Evolutionary conservation across 2,888 invertebrate species (phyloP).

Genomic region (Cerastoderma edule): DNA sequence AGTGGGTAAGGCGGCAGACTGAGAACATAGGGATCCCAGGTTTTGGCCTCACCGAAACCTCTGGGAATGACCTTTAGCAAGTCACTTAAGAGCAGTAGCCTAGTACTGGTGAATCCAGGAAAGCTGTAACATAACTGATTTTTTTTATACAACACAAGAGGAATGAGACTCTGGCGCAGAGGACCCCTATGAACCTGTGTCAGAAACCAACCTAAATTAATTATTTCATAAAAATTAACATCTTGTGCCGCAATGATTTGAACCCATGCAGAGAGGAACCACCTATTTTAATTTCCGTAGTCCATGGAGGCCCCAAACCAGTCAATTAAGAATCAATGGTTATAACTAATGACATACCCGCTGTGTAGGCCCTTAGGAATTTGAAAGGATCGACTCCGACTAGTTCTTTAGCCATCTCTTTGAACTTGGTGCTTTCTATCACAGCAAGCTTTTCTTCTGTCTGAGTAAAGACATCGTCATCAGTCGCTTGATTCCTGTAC

Average conservation of each 20-base stretch:
- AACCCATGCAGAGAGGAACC: background rate
- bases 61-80: no score
- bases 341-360: constrained; percentile 74
- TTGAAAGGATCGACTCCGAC: constrained; percentile 89
- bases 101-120: no score
- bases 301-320: background rate
- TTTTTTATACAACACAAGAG: no score
- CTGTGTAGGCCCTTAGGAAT: constrained; percentile 88
- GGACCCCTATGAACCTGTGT: no score
- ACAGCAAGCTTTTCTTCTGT: constrained; percentile 89
- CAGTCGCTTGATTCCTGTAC: constrained; percentile 24
- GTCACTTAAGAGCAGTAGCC: no score
- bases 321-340: background rate
- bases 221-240: background rate
- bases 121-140: no score
- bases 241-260: background rate
- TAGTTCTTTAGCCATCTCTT: constrained; percentile 90
- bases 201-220: no score
- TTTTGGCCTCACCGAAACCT: no score
- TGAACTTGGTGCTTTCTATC: constrained; percentile 87
- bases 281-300: background rate
- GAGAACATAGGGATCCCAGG: no score
- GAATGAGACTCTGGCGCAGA: background rate
- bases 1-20: no score
- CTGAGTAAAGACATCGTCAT: constrained; percentile 86